Percentiles rank a stretch among this genome's conserved stretches.
These are phyloP conservation scores for Lochmaea crataegi DNA, from an alignment of 2,888 invertebrate genomes.

Conservation along the genomic window DNA sequence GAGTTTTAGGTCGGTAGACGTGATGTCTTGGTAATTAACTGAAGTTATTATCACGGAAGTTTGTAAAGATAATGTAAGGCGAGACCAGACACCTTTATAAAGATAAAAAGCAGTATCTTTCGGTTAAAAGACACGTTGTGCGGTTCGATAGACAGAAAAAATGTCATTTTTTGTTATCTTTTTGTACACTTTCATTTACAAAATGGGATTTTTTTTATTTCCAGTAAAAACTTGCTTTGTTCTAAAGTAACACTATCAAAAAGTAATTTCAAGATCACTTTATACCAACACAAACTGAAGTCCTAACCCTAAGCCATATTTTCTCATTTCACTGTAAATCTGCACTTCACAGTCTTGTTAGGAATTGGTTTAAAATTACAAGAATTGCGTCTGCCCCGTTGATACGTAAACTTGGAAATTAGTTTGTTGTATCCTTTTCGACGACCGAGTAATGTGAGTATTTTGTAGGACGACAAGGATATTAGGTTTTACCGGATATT, in stretches of 20 bases:
- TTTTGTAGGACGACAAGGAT: constrained; percentile 26
- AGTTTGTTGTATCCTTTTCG: constrained; percentile 27
- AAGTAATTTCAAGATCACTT: not conserved
- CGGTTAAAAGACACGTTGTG: not conserved
- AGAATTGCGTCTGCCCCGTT: constrained; percentile 13
- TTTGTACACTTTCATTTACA: too few relatives aligned
- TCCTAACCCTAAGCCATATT: constrained; percentile 10
- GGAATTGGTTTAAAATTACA: constrained; percentile 39
- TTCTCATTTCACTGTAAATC: constrained; percentile 31
- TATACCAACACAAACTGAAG: not conserved
- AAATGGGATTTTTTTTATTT: too few relatives aligned
- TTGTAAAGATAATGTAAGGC: not conserved
- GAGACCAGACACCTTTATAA: not conserved
- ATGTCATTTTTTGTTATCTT: too few relatives aligned
- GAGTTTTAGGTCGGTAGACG: constrained; percentile 26
- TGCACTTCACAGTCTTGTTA: constrained; percentile 36
- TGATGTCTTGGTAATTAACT: constrained; percentile 24
- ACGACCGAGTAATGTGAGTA: constrained; percentile 36
- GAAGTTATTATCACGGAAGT: constrained; percentile 1
- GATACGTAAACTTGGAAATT: constrained; percentile 9
- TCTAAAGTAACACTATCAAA: not conserved
- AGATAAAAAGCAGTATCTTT: not conserved
- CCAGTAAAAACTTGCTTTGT: too few relatives aligned
- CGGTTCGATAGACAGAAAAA: not conserved
- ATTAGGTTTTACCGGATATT: not conserved